Percentiles rank a stretch among this genome's conserved stretches.
phyloP scores from a whole-genome alignment of 92 coral and sea anemone genomes.

The Muricea muricata region DNA sequence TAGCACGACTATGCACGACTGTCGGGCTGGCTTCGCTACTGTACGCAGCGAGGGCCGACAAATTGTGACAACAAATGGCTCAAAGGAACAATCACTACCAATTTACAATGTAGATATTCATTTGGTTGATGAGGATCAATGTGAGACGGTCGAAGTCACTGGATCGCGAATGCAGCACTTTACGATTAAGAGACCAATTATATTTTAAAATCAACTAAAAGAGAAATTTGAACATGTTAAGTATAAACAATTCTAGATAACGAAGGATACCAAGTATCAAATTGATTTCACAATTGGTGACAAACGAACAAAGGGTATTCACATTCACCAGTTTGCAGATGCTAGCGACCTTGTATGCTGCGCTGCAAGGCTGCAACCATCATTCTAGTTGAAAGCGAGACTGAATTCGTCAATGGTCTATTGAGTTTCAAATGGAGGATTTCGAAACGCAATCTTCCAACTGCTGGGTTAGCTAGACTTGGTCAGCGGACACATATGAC shows the following conservation, averaged over 20 bases:
- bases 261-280: neutral
- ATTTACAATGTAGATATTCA: neutral
- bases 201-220: constrained; percentile 47
- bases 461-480: too few relatives aligned
- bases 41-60: neutral
- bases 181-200: constrained; percentile 55
- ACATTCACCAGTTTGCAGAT: neutral
- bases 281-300: constrained; percentile 44
- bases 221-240: constrained; percentile 26
- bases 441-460: too few relatives aligned
- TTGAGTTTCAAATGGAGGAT: too few relatives aligned
- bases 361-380: too few relatives aligned
- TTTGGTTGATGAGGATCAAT: neutral
- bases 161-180: constrained; percentile 35
- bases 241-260: constrained; percentile 52
- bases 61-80: neutral
- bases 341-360: too few relatives aligned
- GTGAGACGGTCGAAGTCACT: constrained; percentile 39
- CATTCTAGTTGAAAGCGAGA: too few relatives aligned
- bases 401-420: too few relatives aligned
- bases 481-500: too few relatives aligned
- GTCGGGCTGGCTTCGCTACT: too few relatives aligned
- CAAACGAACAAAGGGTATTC: neutral
- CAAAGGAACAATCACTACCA: neutral
- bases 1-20: too few relatives aligned